Percentiles rank a stretch among this genome's conserved stretches.
Conservation (phyloP, 2,113 vertebrate species). For the Chascanopsetta lugubris region DNA sequence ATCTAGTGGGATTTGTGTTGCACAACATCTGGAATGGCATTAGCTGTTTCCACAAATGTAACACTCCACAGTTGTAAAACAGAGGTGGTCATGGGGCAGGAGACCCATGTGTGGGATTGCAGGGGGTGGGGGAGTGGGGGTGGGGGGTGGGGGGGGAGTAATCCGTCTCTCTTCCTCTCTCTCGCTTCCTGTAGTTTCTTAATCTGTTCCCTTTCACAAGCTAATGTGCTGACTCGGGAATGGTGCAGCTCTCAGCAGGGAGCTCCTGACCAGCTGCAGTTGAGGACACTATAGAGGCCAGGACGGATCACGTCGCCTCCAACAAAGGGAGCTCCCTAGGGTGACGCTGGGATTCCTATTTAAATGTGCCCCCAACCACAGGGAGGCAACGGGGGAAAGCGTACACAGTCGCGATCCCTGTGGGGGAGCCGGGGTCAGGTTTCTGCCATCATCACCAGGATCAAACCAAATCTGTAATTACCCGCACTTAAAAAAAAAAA, state of each 20-base stretch:
- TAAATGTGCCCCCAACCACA: constrained; percentile 21
- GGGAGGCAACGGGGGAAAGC: constrained; percentile 3
- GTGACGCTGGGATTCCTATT: constrained; percentile 53
- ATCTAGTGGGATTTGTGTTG: neutral
- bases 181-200: constrained; percentile 29
- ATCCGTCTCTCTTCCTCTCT: neutral
- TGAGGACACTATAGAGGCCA: constrained; percentile 26
- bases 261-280: constrained; percentile 78
- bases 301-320: constrained; percentile 54
- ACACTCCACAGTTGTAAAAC: constrained; percentile 17
- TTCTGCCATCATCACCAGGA: constrained; percentile 12
- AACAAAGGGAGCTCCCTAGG: constrained; percentile 60
- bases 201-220: constrained; percentile 75
- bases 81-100: neutral
- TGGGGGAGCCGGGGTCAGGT: neutral
- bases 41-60: neutral
- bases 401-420: constrained; percentile 22
- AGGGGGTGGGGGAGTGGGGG: neutral
- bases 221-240: constrained; percentile 74
- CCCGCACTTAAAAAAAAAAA: neutral
- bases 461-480: neutral
- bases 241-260: constrained; percentile 66
- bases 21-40: constrained; percentile 6
- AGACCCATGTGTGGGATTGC: constrained; percentile 22
- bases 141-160: neutral